phyloP scores from a whole-genome alignment of 2,797 vertebrate genomes.

The Psittacula echo region DNA sequence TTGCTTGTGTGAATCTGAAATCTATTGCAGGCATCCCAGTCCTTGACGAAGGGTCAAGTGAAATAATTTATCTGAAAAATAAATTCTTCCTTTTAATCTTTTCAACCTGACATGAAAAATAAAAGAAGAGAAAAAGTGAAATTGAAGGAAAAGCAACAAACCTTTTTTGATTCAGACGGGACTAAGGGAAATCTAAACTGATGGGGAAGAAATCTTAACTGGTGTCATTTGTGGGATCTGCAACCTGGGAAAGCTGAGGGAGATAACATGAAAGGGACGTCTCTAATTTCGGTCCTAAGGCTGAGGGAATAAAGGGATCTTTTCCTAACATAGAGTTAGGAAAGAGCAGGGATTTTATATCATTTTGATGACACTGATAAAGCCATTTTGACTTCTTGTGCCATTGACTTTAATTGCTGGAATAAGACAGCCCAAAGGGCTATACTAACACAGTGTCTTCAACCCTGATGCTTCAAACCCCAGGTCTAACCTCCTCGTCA shows the following conservation, averaged over 20 bases:
- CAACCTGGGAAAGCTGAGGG: background rate
- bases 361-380: background rate
- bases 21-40: background rate
- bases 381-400: background rate
- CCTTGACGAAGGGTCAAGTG: background rate
- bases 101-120: background rate
- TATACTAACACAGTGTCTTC: rapidly evolving
- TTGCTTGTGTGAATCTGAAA: background rate
- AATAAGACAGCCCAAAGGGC: background rate
- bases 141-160: background rate
- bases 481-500: background rate
- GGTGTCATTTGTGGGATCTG: background rate
- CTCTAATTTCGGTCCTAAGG: background rate
- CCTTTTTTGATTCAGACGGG: background rate
- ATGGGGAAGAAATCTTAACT: background rate
- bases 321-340: background rate
- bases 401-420: background rate
- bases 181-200: background rate
- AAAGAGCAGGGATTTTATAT: background rate
- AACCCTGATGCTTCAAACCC: background rate
- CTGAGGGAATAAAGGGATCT: background rate
- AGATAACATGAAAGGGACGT: background rate
- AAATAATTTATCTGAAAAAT: background rate
- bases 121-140: rapidly evolving
- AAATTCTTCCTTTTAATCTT: background rate